phyloP scores from a whole-genome alignment of 2,113 vertebrate genomes.

The Cyprinodon variegatus region DNA sequence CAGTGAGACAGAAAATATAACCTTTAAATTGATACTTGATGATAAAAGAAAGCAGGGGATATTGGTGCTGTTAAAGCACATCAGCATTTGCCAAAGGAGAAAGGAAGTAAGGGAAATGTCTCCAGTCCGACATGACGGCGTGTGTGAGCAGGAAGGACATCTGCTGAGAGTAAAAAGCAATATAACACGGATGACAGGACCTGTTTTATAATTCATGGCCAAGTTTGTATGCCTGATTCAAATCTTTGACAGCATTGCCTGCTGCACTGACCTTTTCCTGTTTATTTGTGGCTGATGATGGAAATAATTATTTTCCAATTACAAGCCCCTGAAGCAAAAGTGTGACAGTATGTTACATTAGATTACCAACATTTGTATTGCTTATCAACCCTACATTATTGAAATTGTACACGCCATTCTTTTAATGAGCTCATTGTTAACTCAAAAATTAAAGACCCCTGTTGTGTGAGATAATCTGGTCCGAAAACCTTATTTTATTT shows the following conservation, averaged over 20 bases:
- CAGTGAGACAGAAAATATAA: too few relatives aligned
- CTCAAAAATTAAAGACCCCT: neutral
- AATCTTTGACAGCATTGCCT: neutral
- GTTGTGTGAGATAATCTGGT: neutral
- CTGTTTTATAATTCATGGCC: conserved; percentile 45
- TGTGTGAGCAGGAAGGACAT: conserved; percentile 33
- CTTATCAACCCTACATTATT: neutral
- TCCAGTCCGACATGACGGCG: conserved; percentile 19
- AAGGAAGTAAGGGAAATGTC: conserved; percentile 9
- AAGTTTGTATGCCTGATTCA: conserved; percentile 25
- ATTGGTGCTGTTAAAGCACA: conserved; percentile 1
- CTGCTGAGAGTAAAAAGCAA: conserved; percentile 31
- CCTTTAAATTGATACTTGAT: neutral
- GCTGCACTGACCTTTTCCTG: conserved; percentile 37
- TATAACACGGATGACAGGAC: conserved; percentile 28
- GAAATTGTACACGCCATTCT: neutral
- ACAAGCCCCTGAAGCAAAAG: neutral
- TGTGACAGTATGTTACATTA: neutral
- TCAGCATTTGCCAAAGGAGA: conserved; percentile 3
- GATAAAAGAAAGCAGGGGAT: neutral
- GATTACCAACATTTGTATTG: neutral
- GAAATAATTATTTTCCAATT: conserved; percentile 40
- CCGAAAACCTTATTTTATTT: neutral
- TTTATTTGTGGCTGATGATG: conserved; percentile 40
- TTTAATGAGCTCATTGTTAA: neutral